Conservation (phyloP, 1,140 invertebrate genomes). For the Globodera ellingtonae region DNA sequence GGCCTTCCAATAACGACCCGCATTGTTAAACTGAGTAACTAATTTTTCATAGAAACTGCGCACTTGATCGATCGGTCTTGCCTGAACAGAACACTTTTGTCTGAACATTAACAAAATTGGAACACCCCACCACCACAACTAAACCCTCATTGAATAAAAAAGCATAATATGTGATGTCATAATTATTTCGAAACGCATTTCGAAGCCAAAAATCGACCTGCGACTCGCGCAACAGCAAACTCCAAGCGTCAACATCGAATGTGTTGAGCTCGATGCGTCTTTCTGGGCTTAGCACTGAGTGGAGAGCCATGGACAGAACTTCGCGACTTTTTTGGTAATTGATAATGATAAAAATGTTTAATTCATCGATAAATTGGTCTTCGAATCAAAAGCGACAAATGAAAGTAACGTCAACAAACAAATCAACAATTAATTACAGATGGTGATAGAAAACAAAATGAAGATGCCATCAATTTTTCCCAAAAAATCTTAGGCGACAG, state of each 20-base stretch:
- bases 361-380: neutral
- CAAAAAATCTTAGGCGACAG: constrained; percentile 14
- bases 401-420: neutral
- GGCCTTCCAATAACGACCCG: constrained; percentile 96
- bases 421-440: neutral
- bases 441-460: neutral
- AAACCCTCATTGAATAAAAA: no score
- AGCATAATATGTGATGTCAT: no score
- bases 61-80: constrained; percentile 85
- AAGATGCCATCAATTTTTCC: constrained; percentile 16
- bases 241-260: constrained; percentile 55
- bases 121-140: neutral
- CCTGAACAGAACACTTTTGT: constrained; percentile 69
- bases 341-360: neutral
- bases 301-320: neutral
- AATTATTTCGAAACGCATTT: no score
- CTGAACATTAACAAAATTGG: neutral
- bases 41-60: constrained; percentile 88
- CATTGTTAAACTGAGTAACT: constrained; percentile 88
- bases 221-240: constrained; percentile 51
- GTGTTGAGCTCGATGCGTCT: constrained; percentile 53
- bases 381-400: neutral
- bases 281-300: constrained; percentile 36
- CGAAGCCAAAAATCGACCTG: constrained; percentile 27
- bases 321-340: neutral